These are phyloP conservation scores for Osmerus eperlanus DNA, from an alignment of 2,113 vertebrate species.

Conservation along the genomic window DNA sequence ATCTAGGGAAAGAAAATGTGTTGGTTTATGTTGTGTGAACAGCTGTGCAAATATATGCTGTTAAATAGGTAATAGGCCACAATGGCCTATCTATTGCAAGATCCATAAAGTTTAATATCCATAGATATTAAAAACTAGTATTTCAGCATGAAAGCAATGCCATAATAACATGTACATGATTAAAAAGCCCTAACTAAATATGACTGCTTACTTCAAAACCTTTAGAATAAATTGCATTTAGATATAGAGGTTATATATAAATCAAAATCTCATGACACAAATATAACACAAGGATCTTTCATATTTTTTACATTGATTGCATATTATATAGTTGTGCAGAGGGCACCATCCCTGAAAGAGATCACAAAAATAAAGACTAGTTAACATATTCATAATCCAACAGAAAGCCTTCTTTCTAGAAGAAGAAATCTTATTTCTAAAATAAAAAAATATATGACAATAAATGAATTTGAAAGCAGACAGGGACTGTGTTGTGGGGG, in stretches of 20 bases:
- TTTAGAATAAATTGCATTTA: slow-evolving; percentile 12
- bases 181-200: background rate
- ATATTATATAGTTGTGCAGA: slow-evolving; percentile 11
- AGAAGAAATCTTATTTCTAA: no score
- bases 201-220: slow-evolving; percentile 23
- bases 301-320: slow-evolving; percentile 1
- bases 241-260: slow-evolving; percentile 17
- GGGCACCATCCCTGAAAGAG: background rate
- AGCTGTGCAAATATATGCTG: background rate
- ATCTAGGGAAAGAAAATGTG: slow-evolving; percentile 21
- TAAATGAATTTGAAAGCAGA: no score
- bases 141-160: no score
- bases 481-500: no score
- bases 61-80: no score
- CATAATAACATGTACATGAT: background rate
- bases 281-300: slow-evolving; percentile 23
- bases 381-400: background rate
- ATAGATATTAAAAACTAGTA: background rate
- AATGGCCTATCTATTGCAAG: background rate
- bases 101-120: background rate
- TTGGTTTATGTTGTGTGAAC: slow-evolving; percentile 12
- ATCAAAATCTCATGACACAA: slow-evolving; percentile 14
- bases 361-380: slow-evolving; percentile 12
- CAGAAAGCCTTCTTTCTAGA: no score
- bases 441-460: no score